Evolutionary conservation across 2,797 vertebrate species (phyloP), one percentile per base, ranked within the genome.

Genomic region (Denticeps clupeoides): DNA sequence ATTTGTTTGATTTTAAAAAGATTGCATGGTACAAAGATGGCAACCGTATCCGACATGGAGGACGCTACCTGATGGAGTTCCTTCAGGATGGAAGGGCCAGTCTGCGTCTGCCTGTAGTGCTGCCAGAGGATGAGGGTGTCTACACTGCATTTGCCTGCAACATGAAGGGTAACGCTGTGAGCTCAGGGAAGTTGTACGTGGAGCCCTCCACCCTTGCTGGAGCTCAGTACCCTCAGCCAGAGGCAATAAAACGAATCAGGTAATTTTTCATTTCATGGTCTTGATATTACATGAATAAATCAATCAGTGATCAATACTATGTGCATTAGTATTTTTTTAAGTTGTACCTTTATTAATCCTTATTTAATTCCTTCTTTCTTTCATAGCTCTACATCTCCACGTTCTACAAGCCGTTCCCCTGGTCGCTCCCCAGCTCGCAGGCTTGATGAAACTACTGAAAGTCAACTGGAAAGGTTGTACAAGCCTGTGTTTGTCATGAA

Each of bases 1-100:
- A 7, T 27, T 27, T 27, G 26, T 26, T 4, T 26, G 7, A 2
- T 33, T 33, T 1, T 15, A 25, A 25, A 24, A 25, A 98, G 94
- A 87, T 98, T 67, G 82, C 74, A 1, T 98, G 94, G 94, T 97
- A 87, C 76, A 98, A 97, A 82, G 93, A 98, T 29, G 94, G 94
- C 16, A 92, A 84, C 57, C 92, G 92, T 33, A 86, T 98, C 66
- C 77, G 63, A 24, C 74, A 84, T 0, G 79, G 88, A 47, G 87
- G 82, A 18, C 89, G 59, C 48, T 89, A 89, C 69, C 87, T 88
- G 49, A 88, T 91, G 75, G 92, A 96, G 51, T 71, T 87, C 59
- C 81, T 94, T 33, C 87, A 85, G 55, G 93, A 97, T 1, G 93
- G 94, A 31, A 86, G 87, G 26, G 90, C 90, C 61, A 93, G 86